These are phyloP conservation scores for Spisula solida DNA, from an alignment of 2,888 invertebrate genomes.

Conservation along the genomic window DNA sequence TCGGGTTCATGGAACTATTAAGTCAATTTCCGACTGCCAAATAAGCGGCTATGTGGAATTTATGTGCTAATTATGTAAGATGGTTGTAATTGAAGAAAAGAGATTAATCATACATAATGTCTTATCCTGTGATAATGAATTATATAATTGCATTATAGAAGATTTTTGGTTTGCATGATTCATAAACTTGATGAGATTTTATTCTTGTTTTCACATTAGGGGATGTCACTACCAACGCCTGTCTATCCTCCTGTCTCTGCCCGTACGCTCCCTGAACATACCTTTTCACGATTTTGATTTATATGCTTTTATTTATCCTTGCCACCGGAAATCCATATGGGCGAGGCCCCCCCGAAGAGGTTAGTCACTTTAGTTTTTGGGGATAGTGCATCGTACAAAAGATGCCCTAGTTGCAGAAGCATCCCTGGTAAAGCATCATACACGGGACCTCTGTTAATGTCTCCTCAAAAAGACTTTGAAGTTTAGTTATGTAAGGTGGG, in stretches of 20 bases:
- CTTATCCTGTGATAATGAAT: background rate
- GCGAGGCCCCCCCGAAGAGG: too few species aligned
- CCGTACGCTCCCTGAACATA: background rate
- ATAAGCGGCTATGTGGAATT: background rate
- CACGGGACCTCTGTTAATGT: too few species aligned
- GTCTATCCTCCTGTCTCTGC: background rate
- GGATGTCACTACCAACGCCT: background rate
- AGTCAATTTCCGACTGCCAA: constrained; percentile 17
- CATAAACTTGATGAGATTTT: background rate
- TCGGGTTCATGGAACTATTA: background rate
- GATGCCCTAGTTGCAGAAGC: too few species aligned
- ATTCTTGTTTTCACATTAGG: background rate
- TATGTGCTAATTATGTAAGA: constrained; percentile 7
- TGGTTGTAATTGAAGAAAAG: background rate
- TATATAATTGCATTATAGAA: background rate
- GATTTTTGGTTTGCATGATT: constrained; percentile 11
- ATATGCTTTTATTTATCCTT: too few species aligned
- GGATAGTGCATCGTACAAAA: too few species aligned
- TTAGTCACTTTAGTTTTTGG: too few species aligned
- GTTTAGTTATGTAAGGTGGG: too few species aligned
- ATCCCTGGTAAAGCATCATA: too few species aligned
- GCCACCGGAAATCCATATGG: too few species aligned
- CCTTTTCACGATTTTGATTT: too few species aligned
- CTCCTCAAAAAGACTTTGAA: too few species aligned
- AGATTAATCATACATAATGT: background rate